Evolutionary conservation across 2,797 vertebrate species (phyloP).

Genomic region (Halcyon smyrnensis): DNA sequence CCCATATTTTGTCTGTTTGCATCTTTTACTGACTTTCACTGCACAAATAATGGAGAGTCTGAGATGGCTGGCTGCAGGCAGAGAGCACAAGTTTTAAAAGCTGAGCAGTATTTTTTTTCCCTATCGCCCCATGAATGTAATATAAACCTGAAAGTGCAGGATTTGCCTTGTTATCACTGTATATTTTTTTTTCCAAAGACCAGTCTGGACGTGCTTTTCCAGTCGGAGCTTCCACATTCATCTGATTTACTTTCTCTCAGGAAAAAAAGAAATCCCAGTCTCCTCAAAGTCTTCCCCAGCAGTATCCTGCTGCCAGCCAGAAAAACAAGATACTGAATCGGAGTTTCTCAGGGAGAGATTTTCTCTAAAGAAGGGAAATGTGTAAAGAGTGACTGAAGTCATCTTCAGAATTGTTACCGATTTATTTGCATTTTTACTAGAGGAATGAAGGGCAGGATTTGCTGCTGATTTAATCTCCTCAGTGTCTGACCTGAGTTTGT

Average conservation of each 20-base stretch:
- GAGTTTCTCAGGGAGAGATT: not conserved
- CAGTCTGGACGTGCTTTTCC: conserved; percentile 10
- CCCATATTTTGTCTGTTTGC: conserved; percentile 63
- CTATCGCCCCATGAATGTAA: not conserved
- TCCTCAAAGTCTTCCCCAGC: not conserved
- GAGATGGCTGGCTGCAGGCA: conserved; percentile 44
- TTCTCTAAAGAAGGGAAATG: not conserved
- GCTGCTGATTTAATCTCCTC: not conserved
- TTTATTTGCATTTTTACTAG: not conserved
- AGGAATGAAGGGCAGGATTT: not conserved
- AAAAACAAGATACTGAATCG: not conserved
- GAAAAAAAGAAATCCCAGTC: not conserved
- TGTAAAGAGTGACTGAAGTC: not conserved
- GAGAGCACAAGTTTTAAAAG: not conserved
- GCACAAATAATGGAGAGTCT: conserved; percentile 18
- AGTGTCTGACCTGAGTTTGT: not conserved
- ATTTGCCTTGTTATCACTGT: not conserved
- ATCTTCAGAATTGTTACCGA: not conserved
- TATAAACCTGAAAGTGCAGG: conserved; percentile 14
- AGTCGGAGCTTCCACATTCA: not conserved
- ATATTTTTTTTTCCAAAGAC: not conserved
- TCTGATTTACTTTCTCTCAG: conserved; percentile 1
- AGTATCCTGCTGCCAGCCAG: not conserved
- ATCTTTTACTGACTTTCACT: conserved; percentile 48
- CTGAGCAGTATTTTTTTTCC: not conserved